Evolutionary conservation across 2,888 invertebrate species (phyloP), one percentile per base, ranked within the genome.

Genomic region (Drosophila subsilvestris): DNA sequence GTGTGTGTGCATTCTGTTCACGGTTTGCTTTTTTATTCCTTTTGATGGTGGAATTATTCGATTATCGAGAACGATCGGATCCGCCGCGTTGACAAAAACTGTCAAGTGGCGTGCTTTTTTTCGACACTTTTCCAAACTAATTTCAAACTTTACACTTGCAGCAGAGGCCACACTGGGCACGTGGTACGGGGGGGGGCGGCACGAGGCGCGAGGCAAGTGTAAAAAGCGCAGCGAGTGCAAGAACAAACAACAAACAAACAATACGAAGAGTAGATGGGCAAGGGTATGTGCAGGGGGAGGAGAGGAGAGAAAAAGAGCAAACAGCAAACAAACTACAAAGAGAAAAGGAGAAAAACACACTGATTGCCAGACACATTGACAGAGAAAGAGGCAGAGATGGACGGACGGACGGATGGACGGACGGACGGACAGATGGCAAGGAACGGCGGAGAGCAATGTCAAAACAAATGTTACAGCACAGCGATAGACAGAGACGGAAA

Each of bases 101-200:
- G 37, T 37, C 37, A 37, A 37, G 37, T n/a, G 37, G 37, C 1
- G 37, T 37, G 37, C 37, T 56, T 32, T 56, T 56, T 55, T 37
- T 42, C 66, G 32, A 56, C 55, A 65, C 66, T 70, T 72, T 53
- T 65, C 65, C 56, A 80, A 88, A 82, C 88, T 88, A 86, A 82
- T 82, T 88, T 83, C 68, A 67, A 88, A 88, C 70, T 88, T 88
- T 77, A 67, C 86, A 70, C 70, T 79, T 48, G 56, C 25, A 2
- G 27, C 20, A 29, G 51, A 60, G 61, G 56, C 43, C 43, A 32
- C 70, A 32, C 70, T 43, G 44, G 37, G 14, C 37, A 6, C 6
- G 37, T 7, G 6, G 37, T 14, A 7, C 2, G 37, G 6, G 6
- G n/a, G n/a, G n/a, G n/a, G n/a, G n/a, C n/a, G n/a, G 14, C 37